phyloP scores from a whole-genome alignment of 2,797 vertebrate species.

The Florisuga fusca region DNA sequence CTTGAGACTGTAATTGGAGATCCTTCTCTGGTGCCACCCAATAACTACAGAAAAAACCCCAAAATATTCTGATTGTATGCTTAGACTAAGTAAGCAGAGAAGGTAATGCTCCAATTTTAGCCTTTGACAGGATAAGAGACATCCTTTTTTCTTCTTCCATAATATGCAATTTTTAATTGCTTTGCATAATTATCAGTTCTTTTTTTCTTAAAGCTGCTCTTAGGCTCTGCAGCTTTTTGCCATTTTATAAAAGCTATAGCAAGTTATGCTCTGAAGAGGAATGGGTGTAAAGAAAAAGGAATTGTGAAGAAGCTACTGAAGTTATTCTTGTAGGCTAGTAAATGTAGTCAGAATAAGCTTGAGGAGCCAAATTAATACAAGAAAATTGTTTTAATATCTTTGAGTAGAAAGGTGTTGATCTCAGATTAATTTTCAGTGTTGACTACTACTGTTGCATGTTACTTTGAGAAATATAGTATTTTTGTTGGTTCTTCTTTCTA shows the following conservation, averaged over 20 bases:
- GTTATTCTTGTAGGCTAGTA: background rate
- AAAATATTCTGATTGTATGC: conserved; percentile 22
- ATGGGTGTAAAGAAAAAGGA: background rate
- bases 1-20: background rate
- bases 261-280: background rate
- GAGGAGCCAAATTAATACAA: background rate
- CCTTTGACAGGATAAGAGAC: background rate
- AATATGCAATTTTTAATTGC: background rate
- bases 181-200: background rate
- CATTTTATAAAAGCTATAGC: background rate
- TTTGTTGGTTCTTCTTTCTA: background rate
- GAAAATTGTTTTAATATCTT: background rate
- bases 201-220: background rate
- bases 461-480: background rate
- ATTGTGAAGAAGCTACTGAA: background rate
- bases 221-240: background rate
- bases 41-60: background rate
- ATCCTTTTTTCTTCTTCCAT: background rate
- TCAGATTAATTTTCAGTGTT: background rate
- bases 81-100: background rate
- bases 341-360: background rate
- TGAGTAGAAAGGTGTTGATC: background rate
- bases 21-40: background rate
- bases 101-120: background rate
- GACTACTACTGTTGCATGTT: background rate